Evolutionary conservation across 2,888 invertebrate genomes (phyloP).

Genomic region (Slavum lentiscoides): DNA sequence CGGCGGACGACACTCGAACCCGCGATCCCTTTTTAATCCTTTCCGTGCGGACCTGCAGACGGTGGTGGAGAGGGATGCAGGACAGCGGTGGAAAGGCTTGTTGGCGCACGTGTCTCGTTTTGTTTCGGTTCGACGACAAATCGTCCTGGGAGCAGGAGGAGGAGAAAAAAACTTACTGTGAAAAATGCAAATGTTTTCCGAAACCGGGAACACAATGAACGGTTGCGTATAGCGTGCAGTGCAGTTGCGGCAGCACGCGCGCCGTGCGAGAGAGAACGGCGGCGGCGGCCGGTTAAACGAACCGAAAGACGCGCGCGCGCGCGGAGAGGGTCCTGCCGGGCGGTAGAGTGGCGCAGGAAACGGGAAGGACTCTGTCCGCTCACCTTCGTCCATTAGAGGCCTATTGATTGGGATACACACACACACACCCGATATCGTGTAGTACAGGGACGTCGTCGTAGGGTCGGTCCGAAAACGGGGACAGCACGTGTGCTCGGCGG

Average conservation of each 20-base stretch:
- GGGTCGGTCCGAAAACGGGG: slow-evolving; percentile 13
- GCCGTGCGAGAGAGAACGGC: not conserved
- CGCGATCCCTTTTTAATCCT: slow-evolving; percentile 45
- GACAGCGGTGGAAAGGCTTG: too few species aligned
- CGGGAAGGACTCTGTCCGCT: slow-evolving; percentile 11
- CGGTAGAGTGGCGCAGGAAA: slow-evolving; percentile 23
- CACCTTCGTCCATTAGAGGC: slow-evolving; percentile 50
- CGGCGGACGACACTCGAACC: slow-evolving; percentile 37
- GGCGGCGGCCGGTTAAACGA: not conserved
- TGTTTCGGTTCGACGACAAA: slow-evolving; percentile 51
- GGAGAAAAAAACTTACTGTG: slow-evolving; percentile 13
- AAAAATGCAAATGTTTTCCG: slow-evolving; percentile 50
- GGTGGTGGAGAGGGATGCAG: not conserved
- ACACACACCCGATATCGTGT: too few species aligned
- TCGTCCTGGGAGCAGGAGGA: not conserved
- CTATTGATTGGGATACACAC: slow-evolving; percentile 36
- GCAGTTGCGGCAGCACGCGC: not conserved
- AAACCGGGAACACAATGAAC: slow-evolving; percentile 28
- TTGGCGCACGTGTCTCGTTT: slow-evolving; percentile 47
- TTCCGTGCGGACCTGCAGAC: not conserved
- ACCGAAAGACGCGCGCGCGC: not conserved
- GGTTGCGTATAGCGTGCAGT: too few species aligned
- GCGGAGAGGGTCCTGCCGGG: not conserved
- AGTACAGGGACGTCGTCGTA: slow-evolving; percentile 1
- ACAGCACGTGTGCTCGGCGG: slow-evolving; percentile 36